Evolutionary conservation across 2,113 vertebrate species (phyloP).

Genomic region (Smithornis capensis): DNA sequence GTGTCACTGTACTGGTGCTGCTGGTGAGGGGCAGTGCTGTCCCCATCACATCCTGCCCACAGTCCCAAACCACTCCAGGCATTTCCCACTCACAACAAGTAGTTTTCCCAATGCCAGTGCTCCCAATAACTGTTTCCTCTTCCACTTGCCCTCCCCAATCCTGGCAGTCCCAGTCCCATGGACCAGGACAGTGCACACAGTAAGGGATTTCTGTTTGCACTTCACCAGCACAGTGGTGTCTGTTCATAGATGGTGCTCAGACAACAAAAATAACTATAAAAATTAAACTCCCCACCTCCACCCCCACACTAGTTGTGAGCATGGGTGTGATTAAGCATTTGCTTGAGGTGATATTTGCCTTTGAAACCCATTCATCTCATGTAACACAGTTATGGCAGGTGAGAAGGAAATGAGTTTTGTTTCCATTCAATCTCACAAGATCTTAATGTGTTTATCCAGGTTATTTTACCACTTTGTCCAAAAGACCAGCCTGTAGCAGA

Average conservation of each 20-base stretch:
- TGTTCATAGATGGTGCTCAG: not conserved
- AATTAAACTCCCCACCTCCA: not conserved
- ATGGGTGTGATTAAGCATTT: not conserved
- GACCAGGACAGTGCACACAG: accelerated
- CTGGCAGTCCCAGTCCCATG: accelerated
- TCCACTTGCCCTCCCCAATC: not conserved
- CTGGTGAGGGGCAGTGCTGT: not conserved
- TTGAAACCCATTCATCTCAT: not conserved
- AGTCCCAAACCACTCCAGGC: accelerated
- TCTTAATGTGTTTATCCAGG: conserved; percentile 16
- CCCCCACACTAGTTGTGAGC: not conserved
- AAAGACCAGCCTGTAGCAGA: not conserved
- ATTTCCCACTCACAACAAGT: not conserved
- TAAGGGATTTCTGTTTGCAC: not conserved
- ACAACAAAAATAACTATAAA: not conserved
- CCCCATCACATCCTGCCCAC: not conserved
- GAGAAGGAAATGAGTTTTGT: not conserved
- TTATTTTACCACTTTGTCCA: not conserved
- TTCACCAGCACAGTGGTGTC: not conserved
- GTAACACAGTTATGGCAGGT: not conserved
- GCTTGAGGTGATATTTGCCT: not conserved
- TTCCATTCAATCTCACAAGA: not conserved
- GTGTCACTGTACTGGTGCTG: not conserved
- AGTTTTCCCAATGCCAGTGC: not conserved
- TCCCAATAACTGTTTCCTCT: not conserved